A percentile compares a stretch with the other conserved stretches of the same genome.
Evolutionary conservation across 2,113 vertebrate species (phyloP).

Genomic region (Amblyornis subalaris): DNA sequence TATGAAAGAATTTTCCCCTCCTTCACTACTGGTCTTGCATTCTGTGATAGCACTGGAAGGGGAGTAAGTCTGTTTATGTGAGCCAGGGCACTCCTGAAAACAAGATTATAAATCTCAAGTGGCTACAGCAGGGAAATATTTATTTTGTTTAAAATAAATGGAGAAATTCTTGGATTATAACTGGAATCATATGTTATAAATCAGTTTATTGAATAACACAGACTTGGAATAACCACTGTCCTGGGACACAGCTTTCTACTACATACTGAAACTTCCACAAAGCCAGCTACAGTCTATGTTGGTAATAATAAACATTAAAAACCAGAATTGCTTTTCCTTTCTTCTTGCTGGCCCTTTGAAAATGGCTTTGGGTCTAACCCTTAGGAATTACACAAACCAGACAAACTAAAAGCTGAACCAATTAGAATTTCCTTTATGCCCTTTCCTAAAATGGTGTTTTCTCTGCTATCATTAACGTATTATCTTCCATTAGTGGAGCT

Average conservation of each 20-base stretch:
- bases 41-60: conserved; percentile 26
- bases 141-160: conserved; percentile 63
- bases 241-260: conserved; percentile 33
- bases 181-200: conserved; percentile 54
- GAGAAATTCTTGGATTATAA: conserved; percentile 55
- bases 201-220: conserved; percentile 49
- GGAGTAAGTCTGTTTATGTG: conserved; percentile 11
- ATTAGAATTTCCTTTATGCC: background rate
- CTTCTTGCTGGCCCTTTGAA: background rate
- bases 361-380: background rate
- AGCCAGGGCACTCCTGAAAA: conserved; percentile 39
- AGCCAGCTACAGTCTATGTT: background rate
- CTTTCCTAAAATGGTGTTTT: background rate
- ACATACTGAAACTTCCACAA: conserved; percentile 17
- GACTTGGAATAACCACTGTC: conserved; percentile 21
- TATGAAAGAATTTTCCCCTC: conserved; percentile 9
- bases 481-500: conserved; percentile 54
- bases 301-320: conserved; percentile 20
- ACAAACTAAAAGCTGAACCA: conserved; percentile 29
- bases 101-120: conserved; percentile 58
- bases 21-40: background rate
- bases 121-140: conserved; percentile 46
- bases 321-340: background rate
- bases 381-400: background rate
- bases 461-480: background rate